Evolutionary conservation across 2,888 invertebrate species (phyloP).

Genomic region (Pecten maximus): DNA sequence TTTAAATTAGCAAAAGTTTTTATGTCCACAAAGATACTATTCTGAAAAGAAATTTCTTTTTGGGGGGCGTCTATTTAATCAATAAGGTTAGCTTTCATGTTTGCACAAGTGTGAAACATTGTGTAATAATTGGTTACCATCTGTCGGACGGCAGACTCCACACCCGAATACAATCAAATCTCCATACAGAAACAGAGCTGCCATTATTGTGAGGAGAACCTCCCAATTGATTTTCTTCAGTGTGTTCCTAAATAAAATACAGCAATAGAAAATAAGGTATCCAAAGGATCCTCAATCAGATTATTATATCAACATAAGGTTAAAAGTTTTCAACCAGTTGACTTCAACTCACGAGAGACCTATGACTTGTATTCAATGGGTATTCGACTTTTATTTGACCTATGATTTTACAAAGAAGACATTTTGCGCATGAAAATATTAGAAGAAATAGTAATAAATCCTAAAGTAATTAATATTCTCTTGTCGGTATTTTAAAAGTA

Average conservation of each 20-base stretch:
- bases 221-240: background rate
- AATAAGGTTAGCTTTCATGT: background rate
- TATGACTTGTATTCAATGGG: too few species aligned
- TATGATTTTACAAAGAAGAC: too few species aligned
- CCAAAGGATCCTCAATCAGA: too few species aligned
- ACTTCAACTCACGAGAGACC: too few species aligned
- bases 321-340: too few species aligned
- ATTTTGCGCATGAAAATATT: too few species aligned
- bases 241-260: background rate
- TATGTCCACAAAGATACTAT: background rate
- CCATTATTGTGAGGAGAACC: background rate
- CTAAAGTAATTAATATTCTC: too few species aligned
- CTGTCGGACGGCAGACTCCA: background rate
- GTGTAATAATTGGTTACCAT: slow-evolving; percentile 23
- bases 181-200: background rate
- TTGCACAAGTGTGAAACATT: slow-evolving; percentile 25
- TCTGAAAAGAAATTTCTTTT: background rate
- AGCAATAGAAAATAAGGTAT: too few species aligned
- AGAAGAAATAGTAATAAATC: too few species aligned
- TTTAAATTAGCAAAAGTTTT: background rate
- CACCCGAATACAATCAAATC: background rate
- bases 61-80: background rate
- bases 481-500: too few species aligned
- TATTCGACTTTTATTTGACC: too few species aligned
- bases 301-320: too few species aligned